Evolutionary conservation across 1,140 invertebrate genomes (phyloP), one percentile per base, ranked within the genome.

Genomic region (Phymastichus coffea): DNA sequence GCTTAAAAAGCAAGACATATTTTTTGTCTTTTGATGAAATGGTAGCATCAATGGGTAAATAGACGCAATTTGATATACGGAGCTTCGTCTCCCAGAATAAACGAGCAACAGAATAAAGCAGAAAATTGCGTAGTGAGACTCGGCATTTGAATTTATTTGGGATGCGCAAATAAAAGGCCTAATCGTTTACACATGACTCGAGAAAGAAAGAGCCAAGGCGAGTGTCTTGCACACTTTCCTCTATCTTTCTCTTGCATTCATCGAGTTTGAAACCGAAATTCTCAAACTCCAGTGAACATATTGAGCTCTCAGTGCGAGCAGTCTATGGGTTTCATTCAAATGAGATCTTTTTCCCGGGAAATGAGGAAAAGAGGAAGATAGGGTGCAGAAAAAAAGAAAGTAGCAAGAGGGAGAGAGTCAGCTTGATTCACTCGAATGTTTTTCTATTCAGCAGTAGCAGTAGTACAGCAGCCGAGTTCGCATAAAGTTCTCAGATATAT

Each of bases 401-500:
- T 35, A 49, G 30, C 19, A 26, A 43, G 35, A 53, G 20, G 57
- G 23, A 63, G 40, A 52, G 4, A 46, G 14, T n/a, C n/a, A n/a
- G n/a, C 25, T 22, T 69, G 60, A 67, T 67, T 63, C 60, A 63
- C 64, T 72, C 66, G 68, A 72, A 68, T 74, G 70, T 75, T 75
- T 75, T 71, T 75, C 68, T 74, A 73, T 73, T 70, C 67, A 74
- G 68, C 69, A 57, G n/a, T n/a, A n/a, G n/a, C n/a, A n/a, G n/a
- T n/a, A n/a, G n/a, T n/a, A n/a, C n/a, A n/a, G n/a, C n/a, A n/a
- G 66, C 28, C 40, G 66, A 67, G 63, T 67, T 71, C 67, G 66
- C 69, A 71, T 69, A 71, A 74, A 75, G 68, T 75, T 70, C 70
- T 72, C n/a, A n/a, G n/a, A n/a, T n/a, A n/a, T n/a, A 75, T 70